Conservation (phyloP, 2,797 vertebrate species). For the Adelosebastes latens region DNA sequence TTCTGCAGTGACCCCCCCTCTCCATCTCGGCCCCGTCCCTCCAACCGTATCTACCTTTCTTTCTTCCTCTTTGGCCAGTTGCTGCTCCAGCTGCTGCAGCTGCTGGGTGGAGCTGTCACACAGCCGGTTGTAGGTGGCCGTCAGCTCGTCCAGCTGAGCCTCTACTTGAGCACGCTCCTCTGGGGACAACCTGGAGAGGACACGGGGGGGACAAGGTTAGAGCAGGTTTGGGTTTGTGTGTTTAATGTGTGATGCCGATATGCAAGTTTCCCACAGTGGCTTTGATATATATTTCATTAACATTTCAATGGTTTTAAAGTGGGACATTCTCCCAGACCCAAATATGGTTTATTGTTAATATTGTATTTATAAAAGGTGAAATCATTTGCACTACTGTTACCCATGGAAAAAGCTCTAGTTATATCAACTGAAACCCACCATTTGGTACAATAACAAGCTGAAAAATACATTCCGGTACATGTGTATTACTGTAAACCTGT, state of each 20-base stretch:
- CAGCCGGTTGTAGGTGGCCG: slow-evolving; percentile 87
- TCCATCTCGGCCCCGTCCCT: neutral
- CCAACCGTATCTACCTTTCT: slow-evolving; percentile 88
- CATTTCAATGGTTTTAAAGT: neutral
- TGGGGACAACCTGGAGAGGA: slow-evolving; percentile 85
- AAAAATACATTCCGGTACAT: neutral
- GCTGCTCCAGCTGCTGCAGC: slow-evolving; percentile 92
- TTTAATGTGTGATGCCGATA: neutral
- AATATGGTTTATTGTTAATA: neutral
- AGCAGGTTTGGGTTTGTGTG: neutral
- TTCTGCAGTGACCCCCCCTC: too few relatives aligned
- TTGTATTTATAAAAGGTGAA: neutral
- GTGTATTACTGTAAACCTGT: neutral
- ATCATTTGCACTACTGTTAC: neutral
- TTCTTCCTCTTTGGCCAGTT: slow-evolving; percentile 92
- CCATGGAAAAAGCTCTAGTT: neutral
- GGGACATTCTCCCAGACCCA: neutral
- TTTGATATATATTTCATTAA: neutral
- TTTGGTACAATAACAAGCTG: neutral
- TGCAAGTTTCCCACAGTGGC: neutral
- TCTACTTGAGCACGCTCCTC: slow-evolving; percentile 89
- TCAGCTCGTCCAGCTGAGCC: slow-evolving; percentile 87
- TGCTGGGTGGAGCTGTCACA: slow-evolving; percentile 89
- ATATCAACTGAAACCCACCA: neutral
- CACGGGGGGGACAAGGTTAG: neutral